These are phyloP conservation scores for Lucinisca nassula DNA, from an alignment of 2,888 invertebrate species.

Conservation along the genomic window DNA sequence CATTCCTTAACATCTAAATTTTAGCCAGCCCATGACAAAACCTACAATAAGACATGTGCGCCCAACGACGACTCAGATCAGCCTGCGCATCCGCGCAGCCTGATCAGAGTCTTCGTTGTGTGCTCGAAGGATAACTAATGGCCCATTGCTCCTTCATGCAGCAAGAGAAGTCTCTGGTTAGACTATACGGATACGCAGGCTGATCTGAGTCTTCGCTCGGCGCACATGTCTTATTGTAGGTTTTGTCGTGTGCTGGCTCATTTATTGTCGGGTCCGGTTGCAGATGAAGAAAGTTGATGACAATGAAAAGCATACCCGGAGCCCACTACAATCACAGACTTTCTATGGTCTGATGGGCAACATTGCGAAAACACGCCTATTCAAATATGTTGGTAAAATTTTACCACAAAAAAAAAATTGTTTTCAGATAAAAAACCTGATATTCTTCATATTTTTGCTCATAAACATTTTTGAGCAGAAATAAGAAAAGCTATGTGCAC, in stretches of 20 bases:
- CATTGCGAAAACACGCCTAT: too few relatives aligned
- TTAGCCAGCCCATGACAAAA: neutral
- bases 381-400: too few relatives aligned
- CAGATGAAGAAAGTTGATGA: neutral
- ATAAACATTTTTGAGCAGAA: neutral
- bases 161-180: neutral
- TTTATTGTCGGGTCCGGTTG: neutral
- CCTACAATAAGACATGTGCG: too few relatives aligned
- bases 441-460: neutral
- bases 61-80: neutral
- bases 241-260: neutral
- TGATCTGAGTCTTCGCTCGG: neutral
- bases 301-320: neutral
- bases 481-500: too few relatives aligned
- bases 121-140: too few relatives aligned
- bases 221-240: neutral
- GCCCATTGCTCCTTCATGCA: neutral
- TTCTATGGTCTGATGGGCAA: neutral
- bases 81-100: neutral
- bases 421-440: too few relatives aligned
- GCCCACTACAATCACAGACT: neutral
- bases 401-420: too few relatives aligned
- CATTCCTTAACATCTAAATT: slow-evolving; percentile 23
- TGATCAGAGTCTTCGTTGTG: too few relatives aligned
- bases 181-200: neutral